Percentiles rank a stretch among this genome's conserved stretches.
Conservation (phyloP, 2,888 invertebrate species). For the Mayetiola destructor region DNA sequence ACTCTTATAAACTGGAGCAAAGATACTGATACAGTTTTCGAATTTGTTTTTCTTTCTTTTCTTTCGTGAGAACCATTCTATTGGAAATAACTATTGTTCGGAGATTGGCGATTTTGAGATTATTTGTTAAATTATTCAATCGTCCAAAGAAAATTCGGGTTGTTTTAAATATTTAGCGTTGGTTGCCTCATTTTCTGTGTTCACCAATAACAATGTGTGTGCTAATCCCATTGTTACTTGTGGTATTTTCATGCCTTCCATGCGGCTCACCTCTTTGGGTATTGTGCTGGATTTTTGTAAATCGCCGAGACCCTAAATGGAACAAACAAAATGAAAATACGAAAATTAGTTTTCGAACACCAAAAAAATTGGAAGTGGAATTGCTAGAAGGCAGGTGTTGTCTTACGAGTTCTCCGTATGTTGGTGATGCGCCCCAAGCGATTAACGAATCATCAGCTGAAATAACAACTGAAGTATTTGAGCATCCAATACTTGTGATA, state of each 20-base stretch:
- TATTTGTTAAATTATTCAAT: no score
- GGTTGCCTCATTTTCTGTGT: constrained; percentile 40
- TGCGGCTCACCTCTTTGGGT: constrained; percentile 70
- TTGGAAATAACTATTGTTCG: no score
- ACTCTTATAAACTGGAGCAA: no score
- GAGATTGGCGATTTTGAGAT: no score
- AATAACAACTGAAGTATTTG: constrained; percentile 69
- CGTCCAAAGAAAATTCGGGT: constrained; percentile 37
- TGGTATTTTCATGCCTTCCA: constrained; percentile 61
- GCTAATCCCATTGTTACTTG: constrained; percentile 73
- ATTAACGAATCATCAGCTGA: constrained; percentile 83
- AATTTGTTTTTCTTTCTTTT: no score
- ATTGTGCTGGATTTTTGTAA: constrained; percentile 72
- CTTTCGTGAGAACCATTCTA: no score
- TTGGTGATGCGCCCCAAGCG: constrained; percentile 88
- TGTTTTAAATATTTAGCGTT: constrained; percentile 39
- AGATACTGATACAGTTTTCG: no score
- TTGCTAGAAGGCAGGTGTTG: background rate
- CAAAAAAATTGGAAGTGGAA: background rate
- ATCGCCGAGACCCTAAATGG: constrained; percentile 67
- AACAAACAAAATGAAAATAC: background rate
- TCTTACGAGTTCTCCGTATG: constrained; percentile 76
- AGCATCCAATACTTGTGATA: constrained; percentile 68
- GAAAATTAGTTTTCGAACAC: background rate
- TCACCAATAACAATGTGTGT: constrained; percentile 56